Evolutionary conservation across 2,888 invertebrate genomes (phyloP).

Genomic region (Petrophora chlorosata): DNA sequence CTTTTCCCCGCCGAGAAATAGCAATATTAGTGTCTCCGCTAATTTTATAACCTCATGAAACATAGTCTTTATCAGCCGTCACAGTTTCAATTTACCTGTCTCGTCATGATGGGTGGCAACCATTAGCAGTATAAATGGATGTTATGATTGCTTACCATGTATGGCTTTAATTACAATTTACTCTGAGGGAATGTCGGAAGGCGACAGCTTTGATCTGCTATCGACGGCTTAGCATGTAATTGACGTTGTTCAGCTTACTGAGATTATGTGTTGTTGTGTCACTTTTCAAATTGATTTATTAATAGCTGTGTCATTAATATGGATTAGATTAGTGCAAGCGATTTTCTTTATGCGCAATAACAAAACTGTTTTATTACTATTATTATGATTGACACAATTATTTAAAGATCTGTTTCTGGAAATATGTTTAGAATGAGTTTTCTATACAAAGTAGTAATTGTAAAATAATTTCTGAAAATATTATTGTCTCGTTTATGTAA

Average conservation of each 20-base stretch:
- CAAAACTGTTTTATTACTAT: too few relatives aligned
- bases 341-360: too few relatives aligned
- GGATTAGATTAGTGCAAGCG: not conserved
- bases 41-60: conserved; percentile 12
- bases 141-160: conserved; percentile 42
- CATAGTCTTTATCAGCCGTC: conserved; percentile 20
- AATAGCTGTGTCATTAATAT: not conserved
- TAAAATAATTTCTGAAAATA: too few relatives aligned
- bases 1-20: too few relatives aligned
- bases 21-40: conserved; percentile 1
- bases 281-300: conserved; percentile 16
- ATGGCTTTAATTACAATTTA: conserved; percentile 33
- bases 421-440: too few relatives aligned
- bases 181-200: conserved; percentile 18
- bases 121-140: conserved; percentile 50
- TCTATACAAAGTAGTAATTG: too few relatives aligned
- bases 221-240: conserved; percentile 12
- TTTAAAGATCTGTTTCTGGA: too few relatives aligned
- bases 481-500: too few relatives aligned
- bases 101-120: conserved; percentile 35
- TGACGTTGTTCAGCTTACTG: not conserved
- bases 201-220: conserved; percentile 17
- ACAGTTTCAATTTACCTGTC: conserved; percentile 41
- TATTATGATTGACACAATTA: too few relatives aligned
- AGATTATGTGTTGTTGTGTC: conserved; percentile 1